These are phyloP conservation scores for Propithecus coquereli DNA, from an alignment of 2,113 vertebrate species.

Conservation along the genomic window DNA sequence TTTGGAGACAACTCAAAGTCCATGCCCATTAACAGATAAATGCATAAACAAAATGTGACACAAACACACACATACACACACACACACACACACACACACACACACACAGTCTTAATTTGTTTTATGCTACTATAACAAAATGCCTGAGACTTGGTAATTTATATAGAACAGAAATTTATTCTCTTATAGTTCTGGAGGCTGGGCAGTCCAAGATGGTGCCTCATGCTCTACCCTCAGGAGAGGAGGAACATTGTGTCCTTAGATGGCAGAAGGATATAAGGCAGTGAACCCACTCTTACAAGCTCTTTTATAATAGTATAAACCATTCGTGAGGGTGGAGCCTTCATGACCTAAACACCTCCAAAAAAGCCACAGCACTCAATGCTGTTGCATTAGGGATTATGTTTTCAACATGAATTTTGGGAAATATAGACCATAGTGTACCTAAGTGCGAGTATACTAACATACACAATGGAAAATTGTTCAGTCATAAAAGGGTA, in stretches of 20 bases:
- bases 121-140: neutral
- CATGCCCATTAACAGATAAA: neutral
- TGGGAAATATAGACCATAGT: neutral
- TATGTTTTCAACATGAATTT: neutral
- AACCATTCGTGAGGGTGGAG: too few relatives aligned
- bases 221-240: too few relatives aligned
- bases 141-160: neutral
- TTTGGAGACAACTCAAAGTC: neutral
- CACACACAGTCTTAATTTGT: neutral
- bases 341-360: neutral
- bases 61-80: neutral
- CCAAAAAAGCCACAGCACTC: neutral
- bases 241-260: too few relatives aligned
- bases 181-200: neutral
- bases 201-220: neutral
- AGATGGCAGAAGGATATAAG: too few relatives aligned
- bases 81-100: neutral
- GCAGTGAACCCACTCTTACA: too few relatives aligned
- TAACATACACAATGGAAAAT: neutral
- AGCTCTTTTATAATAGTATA: too few relatives aligned
- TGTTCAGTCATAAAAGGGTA: neutral
- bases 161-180: neutral
- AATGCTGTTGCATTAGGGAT: neutral
- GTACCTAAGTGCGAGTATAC: too few relatives aligned
- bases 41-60: neutral